phyloP scores from a whole-genome alignment of 2,888 invertebrate species.

The Himalopsyche anomala region DNA sequence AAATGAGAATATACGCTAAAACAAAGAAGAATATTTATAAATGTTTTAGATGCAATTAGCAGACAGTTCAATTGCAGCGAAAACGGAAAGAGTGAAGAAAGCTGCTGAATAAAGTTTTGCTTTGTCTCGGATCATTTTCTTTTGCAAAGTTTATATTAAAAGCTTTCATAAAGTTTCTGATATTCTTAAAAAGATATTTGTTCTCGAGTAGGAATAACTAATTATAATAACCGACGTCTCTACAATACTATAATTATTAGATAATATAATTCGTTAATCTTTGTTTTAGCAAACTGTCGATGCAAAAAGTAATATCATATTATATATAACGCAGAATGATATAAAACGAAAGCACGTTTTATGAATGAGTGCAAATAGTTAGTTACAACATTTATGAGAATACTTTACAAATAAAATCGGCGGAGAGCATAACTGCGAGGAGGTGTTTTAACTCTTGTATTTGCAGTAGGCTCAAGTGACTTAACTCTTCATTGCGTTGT shows the following conservation, averaged over 20 bases:
- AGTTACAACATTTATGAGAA: not conserved
- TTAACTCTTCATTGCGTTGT: constrained; percentile 54
- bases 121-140: constrained; percentile 55
- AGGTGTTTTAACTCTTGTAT: constrained; percentile 45
- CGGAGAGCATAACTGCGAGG: constrained; percentile 41
- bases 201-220: not conserved
- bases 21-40: not conserved
- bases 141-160: constrained; percentile 31
- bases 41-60: constrained; percentile 61
- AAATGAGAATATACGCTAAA: too few relatives aligned
- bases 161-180: constrained; percentile 32
- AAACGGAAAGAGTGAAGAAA: constrained; percentile 57
- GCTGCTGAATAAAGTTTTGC: constrained; percentile 53
- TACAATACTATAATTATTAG: not conserved
- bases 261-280: not conserved
- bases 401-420: not conserved
- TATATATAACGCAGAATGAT: too few relatives aligned
- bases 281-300: too few relatives aligned
- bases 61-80: constrained; percentile 52
- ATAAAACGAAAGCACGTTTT: too few relatives aligned
- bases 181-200: constrained; percentile 12
- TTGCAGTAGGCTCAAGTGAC: constrained; percentile 54
- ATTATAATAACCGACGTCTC: not conserved
- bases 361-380: not conserved
- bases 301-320: too few relatives aligned